Conservation (phyloP, 2,797 vertebrate genomes). For the Aeoliscus strigatus region DNA sequence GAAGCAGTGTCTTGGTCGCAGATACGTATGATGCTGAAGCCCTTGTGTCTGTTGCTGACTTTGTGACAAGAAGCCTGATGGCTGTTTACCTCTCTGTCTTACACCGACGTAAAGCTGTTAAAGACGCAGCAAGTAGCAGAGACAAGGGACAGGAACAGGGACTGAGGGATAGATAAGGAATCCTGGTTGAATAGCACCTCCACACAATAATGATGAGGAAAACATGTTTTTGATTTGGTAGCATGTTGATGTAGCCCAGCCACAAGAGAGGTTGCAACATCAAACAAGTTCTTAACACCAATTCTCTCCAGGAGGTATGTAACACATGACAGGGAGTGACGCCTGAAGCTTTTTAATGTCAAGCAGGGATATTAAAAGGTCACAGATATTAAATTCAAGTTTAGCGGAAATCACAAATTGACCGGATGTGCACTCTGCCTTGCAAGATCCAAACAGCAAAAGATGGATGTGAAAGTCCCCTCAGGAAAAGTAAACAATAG, state of each 20-base stretch:
- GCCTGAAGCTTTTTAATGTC: neutral
- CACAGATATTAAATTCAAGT: neutral
- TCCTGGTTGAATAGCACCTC: neutral
- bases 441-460: neutral
- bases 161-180: neutral
- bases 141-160: too few species aligned
- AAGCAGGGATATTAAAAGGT: neutral
- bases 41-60: slow-evolving; percentile 1
- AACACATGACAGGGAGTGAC: neutral
- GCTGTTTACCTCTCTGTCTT: neutral
- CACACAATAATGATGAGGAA: neutral
- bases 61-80: neutral
- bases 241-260: neutral
- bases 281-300: neutral
- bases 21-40: too few species aligned
- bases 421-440: neutral
- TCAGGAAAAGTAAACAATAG: neutral
- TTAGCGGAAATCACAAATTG: neutral
- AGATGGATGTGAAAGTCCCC: neutral
- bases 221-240: neutral
- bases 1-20: too few species aligned
- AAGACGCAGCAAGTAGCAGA: neutral
- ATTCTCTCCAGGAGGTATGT: neutral
- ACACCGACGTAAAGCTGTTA: neutral
- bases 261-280: neutral